Conservation (phyloP, 2,797 vertebrate species). For the Linurgus olivaceus region DNA sequence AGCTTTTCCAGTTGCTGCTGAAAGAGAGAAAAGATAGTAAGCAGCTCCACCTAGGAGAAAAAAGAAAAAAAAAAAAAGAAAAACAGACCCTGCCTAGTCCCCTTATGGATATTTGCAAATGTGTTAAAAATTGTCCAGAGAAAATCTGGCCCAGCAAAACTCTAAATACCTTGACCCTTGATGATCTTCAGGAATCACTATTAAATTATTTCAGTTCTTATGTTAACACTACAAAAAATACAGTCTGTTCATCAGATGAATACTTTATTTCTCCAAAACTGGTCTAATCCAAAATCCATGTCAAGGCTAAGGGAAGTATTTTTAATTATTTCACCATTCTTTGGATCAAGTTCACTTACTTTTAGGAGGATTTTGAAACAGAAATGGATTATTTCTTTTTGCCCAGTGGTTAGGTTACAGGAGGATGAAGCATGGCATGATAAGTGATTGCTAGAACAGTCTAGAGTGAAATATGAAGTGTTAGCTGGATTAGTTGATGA, state of each 20-base stretch:
- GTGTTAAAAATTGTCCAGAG: background rate
- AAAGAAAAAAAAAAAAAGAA: rapidly evolving
- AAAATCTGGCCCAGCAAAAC: background rate
- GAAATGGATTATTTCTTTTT: slow-evolving; percentile 27
- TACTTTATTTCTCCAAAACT: background rate
- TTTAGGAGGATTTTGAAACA: background rate
- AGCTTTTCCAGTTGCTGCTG: background rate
- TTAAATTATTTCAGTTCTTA: background rate
- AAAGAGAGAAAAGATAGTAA: background rate
- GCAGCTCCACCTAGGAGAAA: background rate
- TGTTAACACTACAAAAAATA: background rate
- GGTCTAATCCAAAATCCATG: background rate
- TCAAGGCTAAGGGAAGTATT: background rate
- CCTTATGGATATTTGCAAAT: background rate
- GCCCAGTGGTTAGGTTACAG: background rate
- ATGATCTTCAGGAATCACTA: background rate
- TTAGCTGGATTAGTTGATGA: slow-evolving; percentile 34
- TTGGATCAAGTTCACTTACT: background rate
- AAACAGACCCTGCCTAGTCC: rapidly evolving
- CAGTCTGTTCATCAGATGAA: background rate
- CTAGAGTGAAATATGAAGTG: background rate
- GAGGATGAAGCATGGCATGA: background rate
- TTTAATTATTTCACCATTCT: background rate
- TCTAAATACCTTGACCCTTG: background rate
- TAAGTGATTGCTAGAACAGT: background rate